Evolutionary conservation across 2,888 invertebrate genomes (phyloP).

Genomic region (Dynastes maya): DNA sequence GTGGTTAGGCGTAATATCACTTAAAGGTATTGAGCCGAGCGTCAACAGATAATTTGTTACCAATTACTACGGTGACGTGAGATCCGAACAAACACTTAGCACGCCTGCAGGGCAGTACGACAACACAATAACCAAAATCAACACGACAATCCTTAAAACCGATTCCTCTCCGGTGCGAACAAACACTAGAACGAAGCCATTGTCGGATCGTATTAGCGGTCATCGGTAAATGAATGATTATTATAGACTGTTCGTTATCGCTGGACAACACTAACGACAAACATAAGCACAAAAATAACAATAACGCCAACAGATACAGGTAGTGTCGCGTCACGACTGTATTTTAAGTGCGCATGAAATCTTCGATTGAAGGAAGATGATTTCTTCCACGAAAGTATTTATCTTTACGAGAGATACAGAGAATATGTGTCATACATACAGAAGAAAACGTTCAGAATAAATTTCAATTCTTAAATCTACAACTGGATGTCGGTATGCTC

Average conservation of each 20-base stretch:
- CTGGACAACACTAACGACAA: constrained; percentile 22
- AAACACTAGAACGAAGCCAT: constrained; percentile 33
- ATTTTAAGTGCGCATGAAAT: background rate
- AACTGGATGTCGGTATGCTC: no score
- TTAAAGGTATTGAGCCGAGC: constrained; percentile 21
- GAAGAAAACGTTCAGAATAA: no score
- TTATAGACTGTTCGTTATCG: constrained; percentile 39
- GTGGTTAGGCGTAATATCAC: constrained; percentile 16
- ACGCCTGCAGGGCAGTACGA: constrained; percentile 18
- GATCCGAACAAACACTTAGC: constrained; percentile 27
- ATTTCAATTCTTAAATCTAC: no score
- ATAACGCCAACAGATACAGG: constrained; percentile 7
- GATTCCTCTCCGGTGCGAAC: constrained; percentile 22
- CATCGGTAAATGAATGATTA: constrained; percentile 38
- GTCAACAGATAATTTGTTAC: constrained; percentile 44
- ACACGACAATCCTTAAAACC: constrained; percentile 34
- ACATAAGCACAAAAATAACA: constrained; percentile 15
- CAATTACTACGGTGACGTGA: constrained; percentile 41
- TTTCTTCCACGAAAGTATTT: background rate
- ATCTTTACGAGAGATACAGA: background rate
- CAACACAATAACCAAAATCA: constrained; percentile 43
- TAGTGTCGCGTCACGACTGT: background rate
- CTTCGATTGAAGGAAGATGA: background rate
- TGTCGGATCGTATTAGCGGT: constrained; percentile 33
- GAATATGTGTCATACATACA: no score